phyloP scores from a whole-genome alignment of 2,888 invertebrate genomes.

The Phyllotreta cruciferae region DNA sequence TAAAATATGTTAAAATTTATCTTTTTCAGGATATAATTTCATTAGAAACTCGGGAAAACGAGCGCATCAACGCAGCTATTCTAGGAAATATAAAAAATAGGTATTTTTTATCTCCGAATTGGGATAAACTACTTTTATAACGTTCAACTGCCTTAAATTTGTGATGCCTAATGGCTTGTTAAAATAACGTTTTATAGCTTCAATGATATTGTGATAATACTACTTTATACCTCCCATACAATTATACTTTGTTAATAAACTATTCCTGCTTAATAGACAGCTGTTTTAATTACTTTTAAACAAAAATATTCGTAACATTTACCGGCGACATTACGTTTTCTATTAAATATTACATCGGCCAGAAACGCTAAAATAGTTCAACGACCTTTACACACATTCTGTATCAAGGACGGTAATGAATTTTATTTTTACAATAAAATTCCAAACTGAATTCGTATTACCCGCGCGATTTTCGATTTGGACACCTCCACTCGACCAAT shows the following conservation, averaged over 20 bases:
- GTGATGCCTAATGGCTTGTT: constrained; percentile 18
- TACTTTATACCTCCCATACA: constrained; percentile 6
- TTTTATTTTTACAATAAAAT: constrained; percentile 27
- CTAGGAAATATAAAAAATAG: constrained; percentile 51
- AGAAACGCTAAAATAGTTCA: constrained; percentile 37
- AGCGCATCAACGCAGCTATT: constrained; percentile 42
- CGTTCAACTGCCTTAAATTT: constrained; percentile 17
- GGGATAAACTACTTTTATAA: constrained; percentile 43
- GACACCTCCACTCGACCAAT: constrained; percentile 35
- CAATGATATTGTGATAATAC: constrained; percentile 27
- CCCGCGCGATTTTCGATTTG: constrained; percentile 37
- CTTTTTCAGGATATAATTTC: constrained; percentile 43
- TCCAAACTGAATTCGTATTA: constrained; percentile 38
- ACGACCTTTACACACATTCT: constrained; percentile 39
- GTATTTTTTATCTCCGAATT: constrained; percentile 50
- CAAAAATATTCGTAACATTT: not conserved
- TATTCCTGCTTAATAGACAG: constrained; percentile 25
- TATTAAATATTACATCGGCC: constrained; percentile 23
- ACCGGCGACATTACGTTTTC: constrained; percentile 8
- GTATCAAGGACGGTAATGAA: constrained; percentile 41
- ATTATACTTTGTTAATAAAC: constrained; percentile 24
- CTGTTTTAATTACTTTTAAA: constrained; percentile 4
- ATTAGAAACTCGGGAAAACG: constrained; percentile 38
- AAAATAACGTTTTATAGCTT: constrained; percentile 11
- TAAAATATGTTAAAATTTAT: constrained; percentile 16